These are phyloP conservation scores for Gyps fulvus DNA, from an alignment of 2,113 vertebrate species.

Conservation along the genomic window DNA sequence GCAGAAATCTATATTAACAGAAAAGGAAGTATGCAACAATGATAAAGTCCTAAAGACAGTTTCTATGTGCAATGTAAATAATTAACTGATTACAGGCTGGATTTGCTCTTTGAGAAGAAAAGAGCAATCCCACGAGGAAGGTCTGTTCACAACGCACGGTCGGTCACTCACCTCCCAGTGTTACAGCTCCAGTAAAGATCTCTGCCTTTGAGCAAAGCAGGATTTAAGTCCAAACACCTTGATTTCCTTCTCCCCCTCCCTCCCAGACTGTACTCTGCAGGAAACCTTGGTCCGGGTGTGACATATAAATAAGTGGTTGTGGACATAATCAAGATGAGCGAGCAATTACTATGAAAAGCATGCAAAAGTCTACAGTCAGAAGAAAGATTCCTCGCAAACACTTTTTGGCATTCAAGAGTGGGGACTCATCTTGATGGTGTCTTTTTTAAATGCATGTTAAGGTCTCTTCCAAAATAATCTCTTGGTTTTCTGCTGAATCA, in stretches of 20 bases:
- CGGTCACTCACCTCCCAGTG: neutral
- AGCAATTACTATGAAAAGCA: neutral
- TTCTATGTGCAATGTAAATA: neutral
- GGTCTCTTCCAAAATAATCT: neutral
- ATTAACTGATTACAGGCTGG: neutral
- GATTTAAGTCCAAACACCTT: neutral
- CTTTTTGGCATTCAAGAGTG: neutral
- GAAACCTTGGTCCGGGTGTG: neutral
- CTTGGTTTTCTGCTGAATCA: neutral
- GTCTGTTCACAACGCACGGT: fast-evolving
- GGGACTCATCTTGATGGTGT: neutral
- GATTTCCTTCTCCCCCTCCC: neutral
- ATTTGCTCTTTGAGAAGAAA: neutral
- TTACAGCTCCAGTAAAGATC: neutral
- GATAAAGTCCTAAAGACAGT: neutral
- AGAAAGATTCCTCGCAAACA: neutral
- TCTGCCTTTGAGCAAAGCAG: neutral
- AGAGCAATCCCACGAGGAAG: neutral
- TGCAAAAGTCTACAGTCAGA: neutral
- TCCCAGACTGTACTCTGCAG: neutral
- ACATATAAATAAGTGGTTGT: neutral
- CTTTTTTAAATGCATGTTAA: neutral
- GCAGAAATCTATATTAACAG: neutral
- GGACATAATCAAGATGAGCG: neutral
- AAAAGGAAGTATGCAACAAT: neutral